Base-by-base conservation (phyloP, 2,888 invertebrate genomes). In the Agrotis clavis region DNA sequence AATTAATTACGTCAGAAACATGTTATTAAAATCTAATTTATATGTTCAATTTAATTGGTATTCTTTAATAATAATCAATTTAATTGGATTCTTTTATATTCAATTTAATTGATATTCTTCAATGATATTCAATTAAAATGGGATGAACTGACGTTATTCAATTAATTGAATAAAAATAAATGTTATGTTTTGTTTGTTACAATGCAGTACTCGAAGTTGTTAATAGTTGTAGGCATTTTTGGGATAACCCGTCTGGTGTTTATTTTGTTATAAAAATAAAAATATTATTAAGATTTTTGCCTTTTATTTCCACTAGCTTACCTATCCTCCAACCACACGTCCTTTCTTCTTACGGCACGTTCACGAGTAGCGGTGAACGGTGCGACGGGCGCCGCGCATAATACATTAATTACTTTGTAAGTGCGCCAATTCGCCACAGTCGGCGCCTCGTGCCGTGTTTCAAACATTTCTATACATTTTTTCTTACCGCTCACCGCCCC, bases 241-340 rank as follows among this genome's bases (percentile, higher is more conserved):
- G 83, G 87, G 84, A 85, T 82, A 77, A 85, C 83, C 83, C 74
- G 71, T 77, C 66, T 77, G 81, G 87, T 86, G 82, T 86, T 88
- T 88, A 85, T 87, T 84, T 88, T 89, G 85, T 86, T 86, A 78
- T 77, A 81, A 77, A 82, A 84, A 87, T 82, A 76, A 83, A 83
- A 86, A 82, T 85, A 73, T 81, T 81, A 84, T 87, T 82, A 53
- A 57, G 63, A 73, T 64, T 54, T 67, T 2, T 63, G 61, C 1
- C 1, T 71, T 73, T 74, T 69, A 73, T 74, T 75, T 81, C n/a
- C 25, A n/a, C n/a, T n/a, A 35, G 16, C 47, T 14, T 47, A 47
- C 45, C 14, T 14, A 1, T 47, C 6, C 3, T 47, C 6, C 3
- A 5, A 30, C 30, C 6, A 30, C 6, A 30, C 30, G 30, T 30